These are phyloP conservation scores for Drosophila orena DNA, from an alignment of 1,140 invertebrate species.

Conservation along the genomic window DNA sequence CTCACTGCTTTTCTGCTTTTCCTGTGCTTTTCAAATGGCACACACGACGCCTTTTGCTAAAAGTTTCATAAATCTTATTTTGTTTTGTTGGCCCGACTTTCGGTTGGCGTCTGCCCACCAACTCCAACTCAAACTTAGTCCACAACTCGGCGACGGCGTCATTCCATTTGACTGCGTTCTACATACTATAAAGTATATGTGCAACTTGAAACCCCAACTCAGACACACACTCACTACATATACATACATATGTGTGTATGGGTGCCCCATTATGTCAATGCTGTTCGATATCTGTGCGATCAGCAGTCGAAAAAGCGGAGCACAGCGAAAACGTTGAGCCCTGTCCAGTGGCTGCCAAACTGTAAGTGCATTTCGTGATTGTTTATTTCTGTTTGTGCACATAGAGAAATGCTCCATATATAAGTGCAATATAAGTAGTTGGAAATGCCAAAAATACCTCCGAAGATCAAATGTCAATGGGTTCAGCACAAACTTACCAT, in stretches of 20 bases:
- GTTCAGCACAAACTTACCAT: no score
- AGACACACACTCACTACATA: slow-evolving; percentile 22
- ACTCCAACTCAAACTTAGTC: slow-evolving; percentile 27
- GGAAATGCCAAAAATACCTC: no score
- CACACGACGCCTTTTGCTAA: slow-evolving; percentile 74
- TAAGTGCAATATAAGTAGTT: no score
- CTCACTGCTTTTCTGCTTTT: slow-evolving; percentile 43
- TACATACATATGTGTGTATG: no score
- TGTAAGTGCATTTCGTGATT: slow-evolving; percentile 49
- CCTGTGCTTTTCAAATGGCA: slow-evolving; percentile 61
- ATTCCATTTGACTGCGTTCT: slow-evolving; percentile 79
- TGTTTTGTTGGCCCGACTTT: slow-evolving; percentile 57
- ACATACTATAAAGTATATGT: slow-evolving; percentile 55
- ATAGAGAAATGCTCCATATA: neutral
- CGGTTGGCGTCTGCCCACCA: slow-evolving; percentile 67
- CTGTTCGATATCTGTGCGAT: slow-evolving; percentile 78
- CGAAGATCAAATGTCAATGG: no score
- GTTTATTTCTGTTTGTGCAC: slow-evolving; percentile 17
- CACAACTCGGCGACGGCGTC: slow-evolving; percentile 57
- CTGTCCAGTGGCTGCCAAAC: slow-evolving; percentile 54
- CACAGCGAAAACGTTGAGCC: slow-evolving; percentile 52
- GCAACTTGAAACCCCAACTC: slow-evolving; percentile 48
- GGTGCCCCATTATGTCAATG: slow-evolving; percentile 58
- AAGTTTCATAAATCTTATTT: slow-evolving; percentile 83
- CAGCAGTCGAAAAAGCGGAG: slow-evolving; percentile 68